Evolutionary conservation across 2,797 vertebrate genomes (phyloP).

Genomic region (Falco naumanni): DNA sequence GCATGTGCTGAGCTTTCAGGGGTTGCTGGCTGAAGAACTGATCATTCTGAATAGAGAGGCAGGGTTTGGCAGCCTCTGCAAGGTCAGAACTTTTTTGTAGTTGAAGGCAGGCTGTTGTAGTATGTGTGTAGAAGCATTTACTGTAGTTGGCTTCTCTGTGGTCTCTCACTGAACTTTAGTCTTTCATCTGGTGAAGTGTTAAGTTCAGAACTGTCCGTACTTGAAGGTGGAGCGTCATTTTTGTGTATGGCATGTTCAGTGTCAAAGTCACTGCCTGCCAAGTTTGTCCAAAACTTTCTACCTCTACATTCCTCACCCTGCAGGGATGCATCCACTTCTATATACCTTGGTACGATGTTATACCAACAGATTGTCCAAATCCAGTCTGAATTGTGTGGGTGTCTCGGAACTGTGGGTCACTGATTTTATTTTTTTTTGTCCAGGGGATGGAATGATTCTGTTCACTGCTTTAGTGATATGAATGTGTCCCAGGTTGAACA

Average conservation of each 20-base stretch:
- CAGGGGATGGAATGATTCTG: neutral
- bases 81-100: neutral
- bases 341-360: neutral
- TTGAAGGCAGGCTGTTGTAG: neutral
- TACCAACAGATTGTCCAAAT: neutral
- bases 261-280: neutral
- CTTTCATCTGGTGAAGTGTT: neutral
- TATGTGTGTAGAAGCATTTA: neutral
- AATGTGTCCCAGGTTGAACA: neutral
- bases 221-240: neutral
- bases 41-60: neutral
- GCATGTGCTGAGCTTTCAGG: neutral
- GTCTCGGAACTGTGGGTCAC: neutral
- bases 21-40: neutral
- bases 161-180: neutral
- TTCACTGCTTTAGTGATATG: rapidly evolving
- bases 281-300: neutral
- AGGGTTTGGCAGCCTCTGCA: neutral
- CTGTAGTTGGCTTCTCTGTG: neutral
- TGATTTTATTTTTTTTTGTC: neutral
- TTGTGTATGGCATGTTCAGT: neutral
- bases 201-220: neutral
- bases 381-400: neutral
- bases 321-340: neutral
- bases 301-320: rapidly evolving